Percentiles rank a stretch among this genome's conserved stretches.
Conservation (phyloP, 2,888 invertebrate species). For the Apantesis nais region DNA sequence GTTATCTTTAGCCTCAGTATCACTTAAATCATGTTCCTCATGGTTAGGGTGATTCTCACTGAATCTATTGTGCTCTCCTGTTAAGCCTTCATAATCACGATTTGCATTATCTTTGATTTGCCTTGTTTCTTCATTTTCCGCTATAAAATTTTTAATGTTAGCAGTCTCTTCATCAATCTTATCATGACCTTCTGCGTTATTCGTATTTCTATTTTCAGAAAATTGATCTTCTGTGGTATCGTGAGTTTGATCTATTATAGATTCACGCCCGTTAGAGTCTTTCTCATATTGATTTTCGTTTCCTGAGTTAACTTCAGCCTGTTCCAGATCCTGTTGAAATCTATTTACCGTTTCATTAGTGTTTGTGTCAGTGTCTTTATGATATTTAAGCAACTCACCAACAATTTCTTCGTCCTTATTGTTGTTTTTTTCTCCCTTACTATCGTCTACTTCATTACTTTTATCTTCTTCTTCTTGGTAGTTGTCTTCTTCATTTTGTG, state of each 20-base stretch:
- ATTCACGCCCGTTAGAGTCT: conserved; percentile 14
- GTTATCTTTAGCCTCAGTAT: conserved; percentile 27
- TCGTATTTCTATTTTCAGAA: background rate
- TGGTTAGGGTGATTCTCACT: conserved; percentile 14
- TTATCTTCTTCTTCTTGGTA: conserved; percentile 22
- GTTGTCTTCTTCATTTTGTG: conserved; percentile 31
- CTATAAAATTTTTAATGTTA: conserved; percentile 22
- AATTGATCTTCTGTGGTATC: conserved; percentile 19
- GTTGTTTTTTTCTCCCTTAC: conserved; percentile 35
- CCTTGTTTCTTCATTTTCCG: conserved; percentile 2
- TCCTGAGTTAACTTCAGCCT: conserved; percentile 20
- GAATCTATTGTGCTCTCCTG: conserved; percentile 11
- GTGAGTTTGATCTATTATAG: conserved; percentile 18
- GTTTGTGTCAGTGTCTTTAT: background rate
- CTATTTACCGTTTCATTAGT: conserved; percentile 33
- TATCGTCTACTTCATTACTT: conserved; percentile 16
- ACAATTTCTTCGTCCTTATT: conserved; percentile 30
- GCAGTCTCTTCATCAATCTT: conserved; percentile 14
- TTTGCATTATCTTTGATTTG: conserved; percentile 10
- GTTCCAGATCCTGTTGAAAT: conserved; percentile 38
- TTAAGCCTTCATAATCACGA: conserved; percentile 17
- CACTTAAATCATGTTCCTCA: conserved; percentile 19
- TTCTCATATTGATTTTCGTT: conserved; percentile 14
- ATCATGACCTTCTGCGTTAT: background rate
- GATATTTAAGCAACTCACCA: background rate